Base-by-base conservation (phyloP, 2,113 vertebrate genomes). In the Aegithalos caudatus region DNA sequence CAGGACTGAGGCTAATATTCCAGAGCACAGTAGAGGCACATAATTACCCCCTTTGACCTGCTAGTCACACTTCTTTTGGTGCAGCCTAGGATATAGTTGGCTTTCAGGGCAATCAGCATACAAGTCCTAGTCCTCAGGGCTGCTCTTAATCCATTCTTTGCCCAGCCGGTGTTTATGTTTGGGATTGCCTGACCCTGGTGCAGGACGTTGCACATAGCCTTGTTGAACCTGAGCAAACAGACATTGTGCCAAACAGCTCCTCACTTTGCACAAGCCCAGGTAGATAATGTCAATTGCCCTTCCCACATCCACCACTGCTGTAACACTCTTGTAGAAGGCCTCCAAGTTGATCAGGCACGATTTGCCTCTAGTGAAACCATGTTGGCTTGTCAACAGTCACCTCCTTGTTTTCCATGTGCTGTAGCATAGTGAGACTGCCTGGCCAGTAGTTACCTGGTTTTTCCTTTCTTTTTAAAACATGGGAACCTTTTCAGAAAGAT, bases 201-300 rank as follows among this genome's bases (percentile, higher is more conserved):
- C 37, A 78, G 33, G 33, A 64, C 33, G 44, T 77, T 64, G 64
- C 23, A 14, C 11, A 4, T 29, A 29, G 19, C 33, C 50, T 57
- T 57, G 37, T 22, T 71, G 50, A 37, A 25, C 23, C 29, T 40
- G 60, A 62, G 14, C 38, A 42, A 47, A 48, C 69, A n/a, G 54
- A 23, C 15, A 5, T 16, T 27, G 20, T 53, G 17, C 1, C 0
- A 4, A 33, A 51, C 29, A 29, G 45, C n/a, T n/a, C n/a, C n/a
- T n/a, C 1, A 2, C 62, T 70, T 69, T 37, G 27, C 79, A 70
- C 22, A 42, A 33, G 35, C 62, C 21, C 47, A 31, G 42, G 35
- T 23, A 42, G 15, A 28, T 57, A 12, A 33, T 48, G 48, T 20
- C 31, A 33, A 0, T 12, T 48, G 42, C 23, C 62, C 45, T 56